phyloP scores from a whole-genome alignment of 2,797 vertebrate genomes.

The Glossophaga mutica region DNA sequence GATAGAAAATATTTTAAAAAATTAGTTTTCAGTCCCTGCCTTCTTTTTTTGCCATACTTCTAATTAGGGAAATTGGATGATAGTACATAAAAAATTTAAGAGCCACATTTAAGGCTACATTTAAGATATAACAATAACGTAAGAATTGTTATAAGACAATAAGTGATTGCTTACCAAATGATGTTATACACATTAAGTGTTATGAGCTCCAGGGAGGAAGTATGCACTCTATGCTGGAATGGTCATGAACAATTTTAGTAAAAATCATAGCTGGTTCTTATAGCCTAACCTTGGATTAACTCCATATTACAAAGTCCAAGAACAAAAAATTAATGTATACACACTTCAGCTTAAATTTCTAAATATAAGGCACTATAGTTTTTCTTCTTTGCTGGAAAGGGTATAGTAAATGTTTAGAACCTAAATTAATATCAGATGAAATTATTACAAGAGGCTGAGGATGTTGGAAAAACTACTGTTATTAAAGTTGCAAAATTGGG shows the following conservation, averaged over 20 bases:
- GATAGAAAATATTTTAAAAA: no score
- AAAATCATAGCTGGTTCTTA: neutral
- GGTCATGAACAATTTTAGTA: neutral
- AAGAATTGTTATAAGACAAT: neutral
- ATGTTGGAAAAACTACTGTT: neutral
- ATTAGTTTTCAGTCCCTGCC: neutral
- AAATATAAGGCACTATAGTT: neutral
- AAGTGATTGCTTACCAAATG: neutral
- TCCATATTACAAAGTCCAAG: neutral
- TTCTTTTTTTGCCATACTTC: neutral
- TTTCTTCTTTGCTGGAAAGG: neutral
- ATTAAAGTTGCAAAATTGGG: neutral
- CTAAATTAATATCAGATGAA: neutral
- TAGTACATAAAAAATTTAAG: neutral
- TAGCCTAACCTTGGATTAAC: neutral
- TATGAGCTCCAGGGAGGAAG: neutral
- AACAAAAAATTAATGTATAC: neutral
- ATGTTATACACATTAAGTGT: neutral
- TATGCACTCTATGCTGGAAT: neutral
- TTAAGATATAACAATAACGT: neutral
- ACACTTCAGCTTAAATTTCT: neutral
- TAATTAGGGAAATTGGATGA: neutral
- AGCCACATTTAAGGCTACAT: neutral
- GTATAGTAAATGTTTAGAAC: neutral
- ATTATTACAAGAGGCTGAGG: neutral